A percentile compares a stretch with the other conserved stretches of the same genome.
Conservation (phyloP, 1,140 invertebrate species). For the Tetramorium alpestre region DNA sequence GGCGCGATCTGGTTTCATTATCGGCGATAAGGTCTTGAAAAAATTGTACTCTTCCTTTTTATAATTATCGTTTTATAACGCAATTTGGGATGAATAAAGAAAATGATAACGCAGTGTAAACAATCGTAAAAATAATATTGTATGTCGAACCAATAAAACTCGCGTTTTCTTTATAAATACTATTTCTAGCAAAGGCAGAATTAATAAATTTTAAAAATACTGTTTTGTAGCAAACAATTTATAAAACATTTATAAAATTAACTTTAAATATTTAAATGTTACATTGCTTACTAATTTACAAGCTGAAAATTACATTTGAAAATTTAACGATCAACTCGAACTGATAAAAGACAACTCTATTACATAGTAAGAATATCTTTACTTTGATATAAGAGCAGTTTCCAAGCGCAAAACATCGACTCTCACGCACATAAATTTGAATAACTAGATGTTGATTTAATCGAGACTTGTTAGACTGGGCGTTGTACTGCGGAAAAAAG, state of each 20-base stretch:
- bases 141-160: background rate
- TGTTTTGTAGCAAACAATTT: background rate
- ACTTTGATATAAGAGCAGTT: background rate
- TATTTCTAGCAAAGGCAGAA: background rate
- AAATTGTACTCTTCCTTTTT: background rate
- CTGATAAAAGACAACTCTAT: background rate
- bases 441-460: conserved; percentile 50
- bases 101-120: background rate
- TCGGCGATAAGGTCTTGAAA: conserved; percentile 6
- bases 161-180: background rate
- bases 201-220: background rate
- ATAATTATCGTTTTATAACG: background rate
- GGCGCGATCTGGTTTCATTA: conserved; percentile 27
- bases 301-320: background rate
- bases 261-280: background rate
- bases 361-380: background rate
- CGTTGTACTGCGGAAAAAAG: conserved; percentile 13
- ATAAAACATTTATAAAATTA: background rate
- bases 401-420: background rate
- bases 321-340: background rate
- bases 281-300: background rate
- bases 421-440: conserved; percentile 7
- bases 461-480: conserved; percentile 4
- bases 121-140: background rate
- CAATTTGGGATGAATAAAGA: background rate